Conservation (phyloP, 2,888 invertebrate genomes). For the Isotomurus palustris region DNA sequence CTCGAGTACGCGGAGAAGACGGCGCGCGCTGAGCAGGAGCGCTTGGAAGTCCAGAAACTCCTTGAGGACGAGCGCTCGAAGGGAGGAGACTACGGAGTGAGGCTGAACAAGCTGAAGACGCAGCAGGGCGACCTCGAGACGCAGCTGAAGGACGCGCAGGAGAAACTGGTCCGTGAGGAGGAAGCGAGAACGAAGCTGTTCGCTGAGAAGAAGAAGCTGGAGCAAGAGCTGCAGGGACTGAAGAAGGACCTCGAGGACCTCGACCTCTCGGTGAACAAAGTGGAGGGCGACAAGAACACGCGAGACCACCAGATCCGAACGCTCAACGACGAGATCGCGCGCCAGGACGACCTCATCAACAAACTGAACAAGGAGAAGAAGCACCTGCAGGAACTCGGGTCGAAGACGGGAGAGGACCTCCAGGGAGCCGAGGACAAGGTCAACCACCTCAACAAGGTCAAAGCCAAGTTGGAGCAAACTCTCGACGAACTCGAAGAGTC, state of each 20-base stretch:
- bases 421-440: conserved; percentile 98
- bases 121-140: conserved; percentile 95
- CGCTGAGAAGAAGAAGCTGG: conserved; percentile 94
- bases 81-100: conserved; percentile 86
- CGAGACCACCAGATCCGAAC: conserved; percentile 98
- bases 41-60: conserved; percentile 78
- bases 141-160: conserved; percentile 95
- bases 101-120: conserved; percentile 82
- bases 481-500: conserved; percentile 98
- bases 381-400: conserved; percentile 86
- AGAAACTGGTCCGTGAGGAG: conserved; percentile 94
- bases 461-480: conserved; percentile 97
- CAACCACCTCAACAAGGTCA: conserved; percentile 99
- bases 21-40: conserved; percentile 85
- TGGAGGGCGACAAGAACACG: conserved; percentile 95
- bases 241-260: conserved; percentile 98
- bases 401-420: conserved; percentile 89
- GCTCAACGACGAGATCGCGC: conserved; percentile 98
- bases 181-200: conserved; percentile 90
- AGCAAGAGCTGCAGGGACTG: conserved; percentile 85
- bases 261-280: conserved; percentile 86
- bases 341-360: conserved; percentile 98
- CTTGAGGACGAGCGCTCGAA: conserved; percentile 93
- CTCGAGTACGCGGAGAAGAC: conserved; percentile 94
- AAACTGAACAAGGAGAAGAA: conserved; percentile 99